Evolutionary conservation across 2,888 invertebrate species (phyloP).

Genomic region (Andrena praecox): DNA sequence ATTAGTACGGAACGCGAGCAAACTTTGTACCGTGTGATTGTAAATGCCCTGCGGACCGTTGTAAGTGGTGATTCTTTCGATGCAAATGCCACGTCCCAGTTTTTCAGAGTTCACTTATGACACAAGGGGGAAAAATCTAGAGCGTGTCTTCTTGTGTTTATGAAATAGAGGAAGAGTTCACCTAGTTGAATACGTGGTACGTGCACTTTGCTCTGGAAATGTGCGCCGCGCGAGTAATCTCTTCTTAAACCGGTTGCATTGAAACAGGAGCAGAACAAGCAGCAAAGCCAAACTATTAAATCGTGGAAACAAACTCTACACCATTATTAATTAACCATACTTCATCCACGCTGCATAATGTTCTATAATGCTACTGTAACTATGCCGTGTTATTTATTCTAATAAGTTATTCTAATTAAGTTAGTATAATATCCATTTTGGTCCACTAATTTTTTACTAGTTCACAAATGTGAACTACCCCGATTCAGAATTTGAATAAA

Average conservation of each 20-base stretch:
- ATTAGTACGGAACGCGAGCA: not conserved
- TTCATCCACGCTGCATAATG: not conserved
- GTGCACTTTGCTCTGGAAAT: slow-evolving; percentile 25
- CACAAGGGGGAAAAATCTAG: slow-evolving; percentile 22
- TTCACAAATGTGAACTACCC: no score
- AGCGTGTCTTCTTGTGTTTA: slow-evolving; percentile 46
- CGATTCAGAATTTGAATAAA: no score
- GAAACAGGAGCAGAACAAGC: slow-evolving; percentile 50
- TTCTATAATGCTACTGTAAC: not conserved
- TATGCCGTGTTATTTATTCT: not conserved
- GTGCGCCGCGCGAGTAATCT: slow-evolving; percentile 22
- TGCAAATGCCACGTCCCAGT: slow-evolving; percentile 13
- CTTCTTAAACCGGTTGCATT: slow-evolving; percentile 50
- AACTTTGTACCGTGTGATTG: not conserved
- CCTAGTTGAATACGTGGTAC: not conserved
- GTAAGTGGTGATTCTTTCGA: not conserved
- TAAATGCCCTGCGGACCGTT: not conserved
- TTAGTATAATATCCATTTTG: not conserved
- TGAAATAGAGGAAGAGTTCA: slow-evolving; percentile 42
- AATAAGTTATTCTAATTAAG: not conserved
- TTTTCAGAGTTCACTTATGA: not conserved
- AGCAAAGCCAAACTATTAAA: slow-evolving; percentile 31
- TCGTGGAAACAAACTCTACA: slow-evolving; percentile 49
- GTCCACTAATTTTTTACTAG: not conserved
- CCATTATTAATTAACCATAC: slow-evolving; percentile 43